These are phyloP conservation scores for Ephydatia muelleri DNA, from an alignment of 37 sponge, comb jelly and placozoan genomes.

Conservation along the genomic window DNA sequence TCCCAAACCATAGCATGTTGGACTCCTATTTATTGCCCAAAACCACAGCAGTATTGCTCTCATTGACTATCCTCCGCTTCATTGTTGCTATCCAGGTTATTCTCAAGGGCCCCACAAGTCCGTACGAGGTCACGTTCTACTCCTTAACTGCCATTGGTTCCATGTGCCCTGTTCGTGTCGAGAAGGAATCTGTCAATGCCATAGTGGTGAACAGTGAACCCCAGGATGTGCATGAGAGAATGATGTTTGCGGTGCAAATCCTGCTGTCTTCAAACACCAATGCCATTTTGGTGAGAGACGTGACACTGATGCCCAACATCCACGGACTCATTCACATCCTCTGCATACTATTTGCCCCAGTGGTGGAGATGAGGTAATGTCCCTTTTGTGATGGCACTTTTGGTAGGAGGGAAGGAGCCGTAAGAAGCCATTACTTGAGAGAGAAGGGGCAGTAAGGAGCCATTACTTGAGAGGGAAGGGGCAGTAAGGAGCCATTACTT, in stretches of 20 bases:
- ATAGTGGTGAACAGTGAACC: slow-evolving; percentile 75
- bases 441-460: slow-evolving; percentile 3
- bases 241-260: slow-evolving; percentile 85
- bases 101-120: slow-evolving; percentile 77
- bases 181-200: slow-evolving; percentile 82
- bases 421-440: neutral
- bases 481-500: too few relatives aligned
- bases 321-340: slow-evolving; percentile 73
- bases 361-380: slow-evolving; percentile 87
- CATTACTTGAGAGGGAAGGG: neutral
- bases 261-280: slow-evolving; percentile 59
- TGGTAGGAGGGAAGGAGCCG: neutral
- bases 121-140: slow-evolving; percentile 82
- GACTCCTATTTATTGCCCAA: neutral
- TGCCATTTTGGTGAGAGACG: slow-evolving; percentile 68
- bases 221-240: slow-evolving; percentile 64
- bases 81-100: neutral
- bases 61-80: neutral
- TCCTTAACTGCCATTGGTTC: slow-evolving; percentile 55
- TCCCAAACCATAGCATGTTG: neutral
- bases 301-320: slow-evolving; percentile 84
- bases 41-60: neutral
- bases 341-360: slow-evolving; percentile 83
- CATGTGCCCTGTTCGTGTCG: slow-evolving; percentile 43
- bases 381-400: too few relatives aligned